Conservation (phyloP, 1,140 invertebrate species). For the Heliconius himera region DNA sequence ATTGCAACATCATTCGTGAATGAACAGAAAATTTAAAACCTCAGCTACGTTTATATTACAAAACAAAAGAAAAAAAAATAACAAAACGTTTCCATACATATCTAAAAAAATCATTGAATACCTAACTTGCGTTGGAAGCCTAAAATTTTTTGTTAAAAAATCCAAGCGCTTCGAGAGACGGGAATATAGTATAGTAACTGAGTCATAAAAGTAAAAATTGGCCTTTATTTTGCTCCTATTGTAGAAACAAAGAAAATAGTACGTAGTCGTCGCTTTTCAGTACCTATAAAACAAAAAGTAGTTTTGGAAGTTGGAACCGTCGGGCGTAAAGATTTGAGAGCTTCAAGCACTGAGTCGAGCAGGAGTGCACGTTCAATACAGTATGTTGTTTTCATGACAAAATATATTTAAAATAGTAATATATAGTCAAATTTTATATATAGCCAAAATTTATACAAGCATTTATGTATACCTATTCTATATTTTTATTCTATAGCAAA, state of each 20-base stretch:
- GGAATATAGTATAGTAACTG: slow-evolving; percentile 4
- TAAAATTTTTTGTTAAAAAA: slow-evolving; percentile 3
- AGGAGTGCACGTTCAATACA: not conserved
- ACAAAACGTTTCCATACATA: slow-evolving; percentile 2
- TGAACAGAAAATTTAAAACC: not conserved
- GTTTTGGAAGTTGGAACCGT: slow-evolving; percentile 21
- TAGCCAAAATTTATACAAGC: too few relatives aligned
- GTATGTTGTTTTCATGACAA: slow-evolving; percentile 6
- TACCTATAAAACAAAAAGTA: slow-evolving; percentile 20
- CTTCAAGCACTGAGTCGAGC: slow-evolving; percentile 12
- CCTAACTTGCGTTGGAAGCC: not conserved
- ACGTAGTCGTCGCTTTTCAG: slow-evolving; percentile 17
- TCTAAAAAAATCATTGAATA: slow-evolving; percentile 7
- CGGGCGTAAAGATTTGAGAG: slow-evolving; percentile 17
- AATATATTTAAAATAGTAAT: not conserved
- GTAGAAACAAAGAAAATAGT: slow-evolving; percentile 26
- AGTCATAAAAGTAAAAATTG: slow-evolving; percentile 2
- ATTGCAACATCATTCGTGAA: not conserved
- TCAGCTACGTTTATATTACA: not conserved
- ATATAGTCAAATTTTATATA: not conserved
- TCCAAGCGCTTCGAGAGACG: not conserved
- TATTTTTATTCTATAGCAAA: too few relatives aligned
- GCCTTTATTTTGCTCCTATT: slow-evolving; percentile 19
- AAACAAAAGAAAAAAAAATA: not conserved
- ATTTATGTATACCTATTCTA: too few relatives aligned